phyloP scores from a whole-genome alignment of 2,113 vertebrate genomes.

The Dissostichus mawsoni region DNA sequence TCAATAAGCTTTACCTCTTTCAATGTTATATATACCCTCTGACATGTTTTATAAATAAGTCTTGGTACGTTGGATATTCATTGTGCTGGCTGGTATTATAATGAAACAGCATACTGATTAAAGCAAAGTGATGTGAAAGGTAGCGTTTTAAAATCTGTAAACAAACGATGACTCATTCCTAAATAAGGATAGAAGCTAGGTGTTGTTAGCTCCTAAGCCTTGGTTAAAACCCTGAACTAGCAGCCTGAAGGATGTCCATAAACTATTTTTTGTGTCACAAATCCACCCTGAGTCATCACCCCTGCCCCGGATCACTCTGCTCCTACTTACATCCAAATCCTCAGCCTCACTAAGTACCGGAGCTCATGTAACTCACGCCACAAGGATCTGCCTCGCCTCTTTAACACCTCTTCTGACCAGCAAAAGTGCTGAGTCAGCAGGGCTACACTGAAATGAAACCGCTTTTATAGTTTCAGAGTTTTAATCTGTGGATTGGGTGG shows the following conservation, averaged over 20 bases:
- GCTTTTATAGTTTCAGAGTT: constrained; percentile 44
- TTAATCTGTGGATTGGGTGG: constrained; percentile 46
- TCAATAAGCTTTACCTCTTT: no score
- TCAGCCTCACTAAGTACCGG: constrained; percentile 63
- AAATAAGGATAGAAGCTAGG: neutral
- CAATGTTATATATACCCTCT: no score
- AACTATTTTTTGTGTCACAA: constrained; percentile 60
- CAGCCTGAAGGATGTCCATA: constrained; percentile 21
- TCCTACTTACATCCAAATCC: constrained; percentile 73
- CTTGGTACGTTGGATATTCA: no score
- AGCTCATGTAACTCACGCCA: constrained; percentile 75
- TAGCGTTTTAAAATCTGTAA: neutral
- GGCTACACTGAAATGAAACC: constrained; percentile 45
- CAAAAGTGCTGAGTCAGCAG: constrained; percentile 61
- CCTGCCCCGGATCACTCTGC: constrained; percentile 60
- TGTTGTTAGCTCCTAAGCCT: no score
- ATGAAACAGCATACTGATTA: no score
- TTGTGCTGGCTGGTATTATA: no score
- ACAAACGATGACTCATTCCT: neutral
- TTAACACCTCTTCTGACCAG: constrained; percentile 66
- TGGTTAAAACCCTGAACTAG: neutral
- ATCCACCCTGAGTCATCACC: constrained; percentile 61
- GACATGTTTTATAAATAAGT: no score
- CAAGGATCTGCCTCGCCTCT: constrained; percentile 68
- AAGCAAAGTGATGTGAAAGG: no score